phyloP scores from a whole-genome alignment of 2,888 invertebrate genomes.

The Apamea crenata region DNA sequence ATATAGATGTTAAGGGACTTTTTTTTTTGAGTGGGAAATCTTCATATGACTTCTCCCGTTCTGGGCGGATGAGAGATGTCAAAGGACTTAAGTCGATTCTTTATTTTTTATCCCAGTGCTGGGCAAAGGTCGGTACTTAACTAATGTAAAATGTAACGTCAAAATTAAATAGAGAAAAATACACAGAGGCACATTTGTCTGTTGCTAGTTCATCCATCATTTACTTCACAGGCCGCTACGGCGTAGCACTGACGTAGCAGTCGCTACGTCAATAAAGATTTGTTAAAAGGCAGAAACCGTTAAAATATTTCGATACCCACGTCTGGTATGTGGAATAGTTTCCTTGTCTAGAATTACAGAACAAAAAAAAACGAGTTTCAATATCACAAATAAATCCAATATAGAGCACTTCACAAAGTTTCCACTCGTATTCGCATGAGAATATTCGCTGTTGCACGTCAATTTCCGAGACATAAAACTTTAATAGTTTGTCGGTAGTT shows the following conservation, averaged over 20 bases:
- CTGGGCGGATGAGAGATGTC: too few species aligned
- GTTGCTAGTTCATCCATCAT: background rate
- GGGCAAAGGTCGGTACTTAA: background rate
- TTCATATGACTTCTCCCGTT: too few species aligned
- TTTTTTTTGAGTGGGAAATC: too few species aligned
- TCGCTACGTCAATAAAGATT: background rate
- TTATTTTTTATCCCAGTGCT: background rate
- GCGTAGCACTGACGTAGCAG: slow-evolving; percentile 10
- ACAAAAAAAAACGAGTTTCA: background rate
- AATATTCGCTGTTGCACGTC: slow-evolving; percentile 24
- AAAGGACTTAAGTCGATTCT: background rate
- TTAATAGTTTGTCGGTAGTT: slow-evolving; percentile 42
- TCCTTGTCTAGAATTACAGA: background rate
- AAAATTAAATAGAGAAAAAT: background rate
- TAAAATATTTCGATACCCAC: background rate
- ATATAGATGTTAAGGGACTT: background rate
- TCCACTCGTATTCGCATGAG: slow-evolving; percentile 1
- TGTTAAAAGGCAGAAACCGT: background rate
- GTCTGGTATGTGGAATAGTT: background rate
- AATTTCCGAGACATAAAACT: slow-evolving; percentile 46
- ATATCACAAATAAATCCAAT: background rate
- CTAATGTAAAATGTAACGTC: background rate
- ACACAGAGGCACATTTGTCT: background rate
- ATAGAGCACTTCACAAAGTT: background rate
- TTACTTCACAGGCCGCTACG: slow-evolving; percentile 5